Base-by-base conservation (phyloP, 2,113 vertebrate species). In the Forbesichthys agassizii region DNA sequence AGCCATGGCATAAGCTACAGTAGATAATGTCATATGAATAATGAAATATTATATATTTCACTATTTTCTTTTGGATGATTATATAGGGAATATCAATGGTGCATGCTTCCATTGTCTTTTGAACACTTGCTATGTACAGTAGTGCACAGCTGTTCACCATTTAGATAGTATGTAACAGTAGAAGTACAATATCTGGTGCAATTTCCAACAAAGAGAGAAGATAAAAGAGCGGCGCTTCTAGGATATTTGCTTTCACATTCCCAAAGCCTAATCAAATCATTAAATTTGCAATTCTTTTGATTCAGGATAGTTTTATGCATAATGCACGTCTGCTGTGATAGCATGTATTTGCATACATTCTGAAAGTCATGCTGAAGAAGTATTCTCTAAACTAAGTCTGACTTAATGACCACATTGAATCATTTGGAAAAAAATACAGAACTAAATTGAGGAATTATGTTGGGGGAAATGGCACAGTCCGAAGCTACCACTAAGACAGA, bases 241-340 rank as follows among this genome's bases (percentile, higher is more conserved):
- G 13, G 4, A 52, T 14, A 52, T 11, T 66, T 36, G 62, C 64
- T 3, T 9, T 60, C 65, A 74, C 49, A 77, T 66, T 79, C 61
- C 8, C 61, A 54, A 36, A 42, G 70, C 9, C 61, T 64, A 61
- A 73, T 79, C 71, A 77, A 65, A 80, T 47, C 63, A 77, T 77
- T 53, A 61, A 14, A 72, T 80, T 77, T 61, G 51, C 63, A 62
- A 48, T 53, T 79, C 55, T 57, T 76, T 79, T 76, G 52, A 73
- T 74, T 74, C 71, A 63, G 10, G 42, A 51, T 60, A 61, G 60
- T 68, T 9, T 65, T 72, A 60, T 69, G 67, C 70, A 79, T 79
- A 60, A 81, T 66, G 13, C 61, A 64, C 59, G 53, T 64, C 53
- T 56, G 27, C 59, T 48, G 48, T 27, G 48, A 56, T 55, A 77